A percentile compares a stretch with the other conserved stretches of the same genome.
phyloP scores from a whole-genome alignment of 2,113 vertebrate genomes.

The Ranitomeya variabilis region DNA sequence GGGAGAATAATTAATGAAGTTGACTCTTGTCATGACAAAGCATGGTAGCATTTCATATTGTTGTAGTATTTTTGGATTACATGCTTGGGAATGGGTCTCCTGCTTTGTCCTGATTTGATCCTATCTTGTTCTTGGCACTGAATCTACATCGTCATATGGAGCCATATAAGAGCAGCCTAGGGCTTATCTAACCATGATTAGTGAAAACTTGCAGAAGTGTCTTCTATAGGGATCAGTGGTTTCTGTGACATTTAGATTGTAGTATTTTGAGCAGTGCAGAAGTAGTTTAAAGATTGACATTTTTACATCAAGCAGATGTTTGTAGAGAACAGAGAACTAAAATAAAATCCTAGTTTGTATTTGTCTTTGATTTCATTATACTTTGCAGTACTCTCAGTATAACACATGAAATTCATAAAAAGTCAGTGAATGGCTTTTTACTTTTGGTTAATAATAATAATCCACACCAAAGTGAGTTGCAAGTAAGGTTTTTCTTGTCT shows the following conservation, averaged over 20 bases:
- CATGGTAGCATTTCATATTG: too few relatives aligned
- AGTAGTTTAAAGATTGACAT: not conserved
- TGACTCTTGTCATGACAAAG: too few relatives aligned
- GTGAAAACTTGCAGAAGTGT: not conserved
- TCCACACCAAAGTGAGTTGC: not conserved
- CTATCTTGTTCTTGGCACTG: too few relatives aligned
- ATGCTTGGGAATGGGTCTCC: too few relatives aligned
- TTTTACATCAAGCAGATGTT: not conserved
- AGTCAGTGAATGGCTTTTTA: not conserved
- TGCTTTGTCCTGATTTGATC: too few relatives aligned
- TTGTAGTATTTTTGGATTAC: too few relatives aligned
- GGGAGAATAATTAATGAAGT: too few relatives aligned
- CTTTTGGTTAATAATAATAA: not conserved
- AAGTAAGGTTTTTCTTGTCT: not conserved
- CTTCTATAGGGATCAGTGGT: not conserved
- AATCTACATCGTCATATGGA: too few relatives aligned
- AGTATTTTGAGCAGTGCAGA: not conserved
- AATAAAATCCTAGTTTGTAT: not conserved
- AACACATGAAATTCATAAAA: not conserved
- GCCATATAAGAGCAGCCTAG: too few relatives aligned
- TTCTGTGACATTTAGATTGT: not conserved
- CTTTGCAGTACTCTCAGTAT: not conserved
- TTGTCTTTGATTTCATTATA: not conserved
- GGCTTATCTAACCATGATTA: not conserved
- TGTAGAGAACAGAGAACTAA: not conserved